Conservation (phyloP, 1,140 invertebrate genomes). For the Arion vulgaris region DNA sequence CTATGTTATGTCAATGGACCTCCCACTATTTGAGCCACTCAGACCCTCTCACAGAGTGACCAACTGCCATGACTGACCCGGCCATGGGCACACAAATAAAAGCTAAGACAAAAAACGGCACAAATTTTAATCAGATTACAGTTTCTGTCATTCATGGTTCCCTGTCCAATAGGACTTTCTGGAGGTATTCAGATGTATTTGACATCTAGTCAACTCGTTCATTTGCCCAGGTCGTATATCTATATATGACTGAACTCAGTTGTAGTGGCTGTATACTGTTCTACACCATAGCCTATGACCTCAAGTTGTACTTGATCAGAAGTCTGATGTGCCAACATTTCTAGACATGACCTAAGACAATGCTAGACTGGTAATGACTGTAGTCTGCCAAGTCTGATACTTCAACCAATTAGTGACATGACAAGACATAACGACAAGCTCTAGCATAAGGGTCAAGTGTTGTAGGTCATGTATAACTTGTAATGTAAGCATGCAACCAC, state of each 20-base stretch:
- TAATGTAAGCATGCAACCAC: too few species aligned
- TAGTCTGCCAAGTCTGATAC: too few species aligned
- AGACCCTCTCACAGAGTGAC: not conserved
- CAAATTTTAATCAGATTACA: not conserved
- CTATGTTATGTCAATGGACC: constrained; percentile 87
- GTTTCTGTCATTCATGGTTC: not conserved
- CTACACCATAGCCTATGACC: not conserved
- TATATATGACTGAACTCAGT: not conserved
- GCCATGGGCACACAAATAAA: not conserved
- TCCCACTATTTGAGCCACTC: constrained; percentile 76
- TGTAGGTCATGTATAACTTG: too few species aligned
- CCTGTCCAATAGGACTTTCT: not conserved
- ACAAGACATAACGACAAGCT: too few species aligned
- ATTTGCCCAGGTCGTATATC: not conserved
- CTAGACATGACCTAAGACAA: not conserved
- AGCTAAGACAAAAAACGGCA: not conserved
- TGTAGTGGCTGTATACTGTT: not conserved
- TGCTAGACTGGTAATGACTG: not conserved
- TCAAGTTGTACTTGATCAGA: not conserved
- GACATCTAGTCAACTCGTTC: not conserved
- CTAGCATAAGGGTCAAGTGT: too few species aligned
- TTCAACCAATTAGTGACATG: too few species aligned
- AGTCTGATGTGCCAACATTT: not conserved
- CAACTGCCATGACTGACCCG: too few species aligned
- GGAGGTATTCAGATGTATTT: not conserved